Conservation (phyloP, 1,140 invertebrate genomes). For the Pseudomyrmex concolor region DNA sequence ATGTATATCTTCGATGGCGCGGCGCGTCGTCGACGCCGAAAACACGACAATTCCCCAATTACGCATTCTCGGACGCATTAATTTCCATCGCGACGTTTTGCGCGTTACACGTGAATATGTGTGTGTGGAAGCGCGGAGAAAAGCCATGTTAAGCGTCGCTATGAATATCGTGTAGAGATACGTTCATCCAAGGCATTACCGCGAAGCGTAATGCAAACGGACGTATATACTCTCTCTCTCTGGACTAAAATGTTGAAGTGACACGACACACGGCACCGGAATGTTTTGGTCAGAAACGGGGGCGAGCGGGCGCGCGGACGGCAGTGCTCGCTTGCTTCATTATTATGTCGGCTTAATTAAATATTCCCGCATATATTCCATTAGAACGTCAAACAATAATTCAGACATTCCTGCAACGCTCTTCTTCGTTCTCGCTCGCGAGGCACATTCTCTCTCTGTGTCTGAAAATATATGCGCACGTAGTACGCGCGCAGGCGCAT, state of each 20-base stretch:
- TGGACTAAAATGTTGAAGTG: slow-evolving; percentile 44
- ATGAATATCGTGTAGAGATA: slow-evolving; percentile 27
- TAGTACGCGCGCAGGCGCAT: not conserved
- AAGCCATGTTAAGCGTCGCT: slow-evolving; percentile 29
- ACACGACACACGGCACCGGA: slow-evolving; percentile 5
- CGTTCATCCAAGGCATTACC: slow-evolving; percentile 43
- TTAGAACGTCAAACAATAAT: slow-evolving; percentile 68
- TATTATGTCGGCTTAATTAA: slow-evolving; percentile 67
- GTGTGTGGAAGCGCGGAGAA: not conserved
- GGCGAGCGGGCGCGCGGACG: not conserved
- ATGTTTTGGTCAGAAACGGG: slow-evolving; percentile 1
- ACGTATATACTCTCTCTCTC: slow-evolving; percentile 18
- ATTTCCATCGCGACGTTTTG: slow-evolving; percentile 37
- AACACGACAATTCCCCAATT: slow-evolving; percentile 17
- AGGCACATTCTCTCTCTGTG: not conserved
- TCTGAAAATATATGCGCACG: not conserved
- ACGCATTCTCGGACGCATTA: slow-evolving; percentile 16
- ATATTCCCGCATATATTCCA: slow-evolving; percentile 42
- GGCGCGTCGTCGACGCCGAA: not conserved
- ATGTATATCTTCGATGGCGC: not conserved
- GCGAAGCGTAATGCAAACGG: slow-evolving; percentile 39
- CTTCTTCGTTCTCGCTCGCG: not conserved
- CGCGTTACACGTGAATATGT: no score
- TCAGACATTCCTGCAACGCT: slow-evolving; percentile 33
- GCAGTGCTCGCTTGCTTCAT: slow-evolving; percentile 38